Percentiles rank a stretch among this genome's conserved stretches.
These are phyloP conservation scores for Darwinula stevensoni DNA, from an alignment of 2,888 invertebrate species.

Conservation along the genomic window DNA sequence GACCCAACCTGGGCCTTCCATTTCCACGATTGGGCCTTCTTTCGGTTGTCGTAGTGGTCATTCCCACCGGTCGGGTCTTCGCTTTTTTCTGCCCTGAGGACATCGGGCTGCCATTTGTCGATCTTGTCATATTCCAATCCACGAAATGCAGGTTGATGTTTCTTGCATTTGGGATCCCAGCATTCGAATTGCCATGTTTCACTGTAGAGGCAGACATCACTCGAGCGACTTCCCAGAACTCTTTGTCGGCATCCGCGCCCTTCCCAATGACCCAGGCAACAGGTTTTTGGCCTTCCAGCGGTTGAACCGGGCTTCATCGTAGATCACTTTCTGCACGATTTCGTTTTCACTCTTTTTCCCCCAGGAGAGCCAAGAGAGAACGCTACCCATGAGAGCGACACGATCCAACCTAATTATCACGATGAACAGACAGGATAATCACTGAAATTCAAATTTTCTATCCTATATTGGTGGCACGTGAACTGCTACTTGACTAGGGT, in stretches of 20 bases:
- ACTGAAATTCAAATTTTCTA: too few species aligned
- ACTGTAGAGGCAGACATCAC: constrained; percentile 6
- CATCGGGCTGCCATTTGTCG: background rate
- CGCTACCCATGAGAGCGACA: too few species aligned
- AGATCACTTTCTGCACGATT: constrained; percentile 8
- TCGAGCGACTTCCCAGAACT: constrained; percentile 6
- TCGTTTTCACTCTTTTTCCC: too few species aligned
- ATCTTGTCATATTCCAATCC: constrained; percentile 3
- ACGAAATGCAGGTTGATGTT: background rate
- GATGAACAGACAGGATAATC: too few species aligned
- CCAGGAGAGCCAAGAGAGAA: too few species aligned
- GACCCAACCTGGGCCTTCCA: too few species aligned
- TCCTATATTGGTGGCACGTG: too few species aligned
- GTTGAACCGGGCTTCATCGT: constrained; percentile 8
- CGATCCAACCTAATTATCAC: too few species aligned
- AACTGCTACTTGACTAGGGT: too few species aligned
- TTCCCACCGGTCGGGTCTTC: constrained; percentile 7
- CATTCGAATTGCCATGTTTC: constrained; percentile 8
- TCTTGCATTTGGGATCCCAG: constrained; percentile 7
- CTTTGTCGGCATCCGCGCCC: constrained; percentile 6
- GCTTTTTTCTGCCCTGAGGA: background rate
- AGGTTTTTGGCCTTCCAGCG: constrained; percentile 6
- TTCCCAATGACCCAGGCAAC: constrained; percentile 6
- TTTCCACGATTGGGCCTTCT: too few species aligned
- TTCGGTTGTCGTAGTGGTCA: constrained; percentile 7